Conservation (phyloP, 1,140 invertebrate genomes). For the Trichogramma pretiosum region DNA sequence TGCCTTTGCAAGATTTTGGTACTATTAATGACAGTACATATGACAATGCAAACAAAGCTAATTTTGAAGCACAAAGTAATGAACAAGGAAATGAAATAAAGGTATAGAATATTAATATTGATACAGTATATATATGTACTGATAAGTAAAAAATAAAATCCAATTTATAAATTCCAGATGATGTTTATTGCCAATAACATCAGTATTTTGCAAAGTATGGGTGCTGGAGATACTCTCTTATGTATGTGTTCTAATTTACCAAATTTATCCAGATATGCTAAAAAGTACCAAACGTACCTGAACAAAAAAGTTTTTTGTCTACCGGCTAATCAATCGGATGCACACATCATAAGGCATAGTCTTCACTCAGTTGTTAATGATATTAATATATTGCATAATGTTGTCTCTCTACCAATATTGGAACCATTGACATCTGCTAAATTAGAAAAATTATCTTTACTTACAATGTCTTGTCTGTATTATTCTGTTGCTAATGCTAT, state of each 20-base stretch:
- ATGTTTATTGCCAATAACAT: constrained; percentile 47
- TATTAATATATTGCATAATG: constrained; percentile 71
- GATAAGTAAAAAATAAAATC: constrained; percentile 1
- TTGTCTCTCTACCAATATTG: constrained; percentile 73
- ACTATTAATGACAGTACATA: constrained; percentile 24
- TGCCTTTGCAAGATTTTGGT: constrained; percentile 51
- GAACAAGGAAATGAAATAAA: constrained; percentile 34
- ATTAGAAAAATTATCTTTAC: constrained; percentile 66
- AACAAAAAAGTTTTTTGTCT: constrained; percentile 57
- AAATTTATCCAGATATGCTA: constrained; percentile 65
- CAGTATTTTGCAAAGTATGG: constrained; percentile 55
- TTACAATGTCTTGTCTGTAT: constrained; percentile 72
- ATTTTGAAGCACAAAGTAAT: constrained; percentile 22
- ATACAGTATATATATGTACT: not conserved
- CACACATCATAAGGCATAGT: constrained; percentile 63
- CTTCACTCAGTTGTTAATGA: constrained; percentile 71
- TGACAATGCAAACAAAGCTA: constrained; percentile 28
- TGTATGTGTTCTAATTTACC: constrained; percentile 69
- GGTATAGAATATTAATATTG: constrained; percentile 23
- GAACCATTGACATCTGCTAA: constrained; percentile 76
- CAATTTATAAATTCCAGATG: constrained; percentile 32
- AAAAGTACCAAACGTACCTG: constrained; percentile 60
- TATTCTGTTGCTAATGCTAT: constrained; percentile 64
- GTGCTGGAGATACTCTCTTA: constrained; percentile 70
- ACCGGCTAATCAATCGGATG: constrained; percentile 64